phyloP scores from a whole-genome alignment of 2,113 vertebrate species.

The Trinectes maculatus region DNA sequence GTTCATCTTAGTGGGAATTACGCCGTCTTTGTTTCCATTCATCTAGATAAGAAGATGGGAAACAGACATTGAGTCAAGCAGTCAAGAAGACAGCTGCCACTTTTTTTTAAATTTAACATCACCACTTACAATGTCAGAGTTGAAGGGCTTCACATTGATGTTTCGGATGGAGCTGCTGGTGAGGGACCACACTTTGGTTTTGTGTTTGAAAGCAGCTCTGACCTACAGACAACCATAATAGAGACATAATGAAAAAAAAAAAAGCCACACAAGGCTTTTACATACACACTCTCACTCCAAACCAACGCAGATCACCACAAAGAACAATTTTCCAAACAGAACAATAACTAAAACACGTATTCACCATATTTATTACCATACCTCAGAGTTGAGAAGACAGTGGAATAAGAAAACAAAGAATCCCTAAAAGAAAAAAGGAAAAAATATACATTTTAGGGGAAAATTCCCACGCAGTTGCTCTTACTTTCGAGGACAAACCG shows the following conservation, averaged over 20 bases:
- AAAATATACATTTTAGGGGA: not conserved
- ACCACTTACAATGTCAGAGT: constrained; percentile 93
- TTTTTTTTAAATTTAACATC: not conserved
- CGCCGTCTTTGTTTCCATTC: constrained; percentile 89
- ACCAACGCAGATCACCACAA: too few species aligned
- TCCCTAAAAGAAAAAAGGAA: constrained; percentile 79
- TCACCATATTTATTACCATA: constrained; percentile 61
- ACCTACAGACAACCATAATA: constrained; percentile 80
- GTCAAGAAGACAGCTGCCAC: not conserved
- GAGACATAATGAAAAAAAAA: not conserved
- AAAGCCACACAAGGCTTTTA: not conserved
- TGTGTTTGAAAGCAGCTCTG: constrained; percentile 97
- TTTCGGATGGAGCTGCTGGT: constrained; percentile 92
- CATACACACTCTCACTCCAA: not conserved
- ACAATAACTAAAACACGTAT: not conserved
- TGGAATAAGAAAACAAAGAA: constrained; percentile 99
- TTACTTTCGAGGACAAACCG: not conserved
- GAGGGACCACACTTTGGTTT: constrained; percentile 98
- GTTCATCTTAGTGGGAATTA: constrained; percentile 87
- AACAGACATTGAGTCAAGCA: constrained; percentile 14
- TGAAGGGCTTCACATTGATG: constrained; percentile 90
- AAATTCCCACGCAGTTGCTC: constrained; percentile 7
- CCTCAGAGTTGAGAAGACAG: constrained; percentile 98
- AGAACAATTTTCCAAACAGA: not conserved
- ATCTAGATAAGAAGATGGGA: constrained; percentile 78